Evolutionary conservation across 2,888 invertebrate genomes (phyloP).

Genomic region (Thymelicus lineola): DNA sequence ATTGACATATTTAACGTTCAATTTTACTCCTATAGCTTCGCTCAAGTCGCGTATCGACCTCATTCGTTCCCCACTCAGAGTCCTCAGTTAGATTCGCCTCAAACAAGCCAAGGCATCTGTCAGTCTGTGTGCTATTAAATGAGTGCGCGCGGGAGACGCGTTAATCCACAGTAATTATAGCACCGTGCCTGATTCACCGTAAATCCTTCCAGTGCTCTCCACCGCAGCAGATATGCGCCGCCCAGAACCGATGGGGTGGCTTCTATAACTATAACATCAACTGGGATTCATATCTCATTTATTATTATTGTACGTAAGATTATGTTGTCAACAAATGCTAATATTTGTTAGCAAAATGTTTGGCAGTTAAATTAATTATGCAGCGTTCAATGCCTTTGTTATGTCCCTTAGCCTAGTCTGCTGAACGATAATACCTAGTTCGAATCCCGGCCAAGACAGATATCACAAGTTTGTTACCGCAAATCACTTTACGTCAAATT

Average conservation of each 20-base stretch:
- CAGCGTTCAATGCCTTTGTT: too few species aligned
- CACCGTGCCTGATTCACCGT: conserved; percentile 46
- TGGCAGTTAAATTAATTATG: neutral
- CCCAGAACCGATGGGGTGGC: neutral
- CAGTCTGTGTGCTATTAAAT: conserved; percentile 42
- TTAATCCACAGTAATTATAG: conserved; percentile 44
- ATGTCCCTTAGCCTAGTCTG: too few species aligned
- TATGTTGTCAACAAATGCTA: neutral
- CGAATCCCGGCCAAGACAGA: too few species aligned
- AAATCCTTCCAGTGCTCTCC: conserved; percentile 39
- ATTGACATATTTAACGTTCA: too few species aligned
- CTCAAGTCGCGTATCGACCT: too few species aligned
- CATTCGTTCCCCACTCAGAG: conserved; percentile 8
- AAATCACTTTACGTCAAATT: too few species aligned
- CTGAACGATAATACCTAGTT: too few species aligned
- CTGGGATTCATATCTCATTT: neutral
- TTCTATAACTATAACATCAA: conserved; percentile 15
- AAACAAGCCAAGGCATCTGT: conserved; percentile 36
- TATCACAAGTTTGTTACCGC: too few species aligned
- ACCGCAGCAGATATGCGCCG: conserved; percentile 18
- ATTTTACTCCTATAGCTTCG: too few species aligned
- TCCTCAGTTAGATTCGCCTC: conserved; percentile 14
- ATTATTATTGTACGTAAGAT: neutral
- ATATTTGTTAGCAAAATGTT: neutral
- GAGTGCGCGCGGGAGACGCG: conserved; percentile 41